A percentile compares a stretch with the other conserved stretches of the same genome.
Conservation (phyloP, 2,113 vertebrate species). For the Plestiodon gilberti region DNA sequence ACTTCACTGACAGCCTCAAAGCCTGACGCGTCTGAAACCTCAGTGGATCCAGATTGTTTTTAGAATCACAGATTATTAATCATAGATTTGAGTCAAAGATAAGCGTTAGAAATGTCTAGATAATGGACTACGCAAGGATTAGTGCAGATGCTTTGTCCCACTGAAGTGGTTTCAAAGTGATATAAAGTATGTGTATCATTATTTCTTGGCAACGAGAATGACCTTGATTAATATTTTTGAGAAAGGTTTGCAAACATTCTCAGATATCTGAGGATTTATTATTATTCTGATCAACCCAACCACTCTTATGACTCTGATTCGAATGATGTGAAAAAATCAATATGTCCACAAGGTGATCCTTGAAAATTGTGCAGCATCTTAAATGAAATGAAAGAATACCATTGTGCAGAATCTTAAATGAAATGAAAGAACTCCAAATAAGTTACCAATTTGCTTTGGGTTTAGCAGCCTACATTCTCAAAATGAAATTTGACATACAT, state of each 20-base stretch:
- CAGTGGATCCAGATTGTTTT: conserved; percentile 41
- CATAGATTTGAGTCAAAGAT: conserved; percentile 1
- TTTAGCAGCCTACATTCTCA: too few species aligned
- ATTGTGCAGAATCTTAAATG: too few species aligned
- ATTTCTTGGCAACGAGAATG: background rate
- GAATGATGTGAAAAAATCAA: background rate
- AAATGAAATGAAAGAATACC: too few species aligned
- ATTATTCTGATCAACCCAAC: background rate
- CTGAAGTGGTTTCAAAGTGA: background rate
- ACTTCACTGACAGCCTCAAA: conserved; percentile 18
- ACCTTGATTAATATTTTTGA: background rate
- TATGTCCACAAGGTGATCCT: background rate
- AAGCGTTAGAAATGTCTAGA: background rate
- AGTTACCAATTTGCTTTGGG: too few species aligned
- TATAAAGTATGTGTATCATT: background rate
- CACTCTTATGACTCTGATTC: background rate
- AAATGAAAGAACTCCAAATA: too few species aligned
- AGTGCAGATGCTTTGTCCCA: background rate
- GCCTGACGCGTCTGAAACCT: conserved; percentile 21
- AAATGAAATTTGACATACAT: too few species aligned
- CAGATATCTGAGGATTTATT: background rate
- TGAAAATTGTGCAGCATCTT: background rate
- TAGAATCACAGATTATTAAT: conserved; percentile 19
- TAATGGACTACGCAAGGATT: background rate
- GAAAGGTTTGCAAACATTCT: background rate